Evolutionary conservation across 2,113 vertebrate species (phyloP).

Genomic region (Oophaga pumilio): DNA sequence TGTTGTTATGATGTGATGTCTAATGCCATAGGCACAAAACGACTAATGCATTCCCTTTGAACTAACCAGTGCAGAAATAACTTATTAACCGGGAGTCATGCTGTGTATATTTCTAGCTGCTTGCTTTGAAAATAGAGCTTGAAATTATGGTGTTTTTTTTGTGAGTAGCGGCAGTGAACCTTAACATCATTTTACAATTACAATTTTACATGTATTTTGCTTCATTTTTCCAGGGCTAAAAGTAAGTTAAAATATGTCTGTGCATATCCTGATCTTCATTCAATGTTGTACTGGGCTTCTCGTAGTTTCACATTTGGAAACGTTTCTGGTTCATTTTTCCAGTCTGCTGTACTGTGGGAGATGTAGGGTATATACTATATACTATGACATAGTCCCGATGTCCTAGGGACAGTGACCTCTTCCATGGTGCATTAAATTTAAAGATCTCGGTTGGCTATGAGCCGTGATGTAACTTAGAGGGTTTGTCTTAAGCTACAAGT

Average conservation of each 20-base stretch:
- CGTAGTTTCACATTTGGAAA: no score
- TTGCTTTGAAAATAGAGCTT: constrained; percentile 23
- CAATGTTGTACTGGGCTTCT: not conserved
- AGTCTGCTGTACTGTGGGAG: not conserved
- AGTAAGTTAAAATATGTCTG: not conserved
- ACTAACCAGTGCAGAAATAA: constrained; percentile 41
- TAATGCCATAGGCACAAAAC: not conserved
- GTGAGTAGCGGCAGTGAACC: not conserved
- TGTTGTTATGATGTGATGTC: constrained; percentile 11
- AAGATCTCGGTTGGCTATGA: no score
- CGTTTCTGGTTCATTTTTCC: not conserved
- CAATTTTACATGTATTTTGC: not conserved
- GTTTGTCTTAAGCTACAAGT: no score
- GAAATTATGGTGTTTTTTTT: not conserved
- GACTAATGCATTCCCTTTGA: constrained; percentile 42
- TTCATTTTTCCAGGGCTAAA: not conserved
- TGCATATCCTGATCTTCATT: not conserved
- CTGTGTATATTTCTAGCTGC: not conserved
- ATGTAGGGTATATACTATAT: not conserved
- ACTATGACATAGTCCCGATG: not conserved
- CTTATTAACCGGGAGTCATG: constrained; percentile 7
- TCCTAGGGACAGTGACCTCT: not conserved
- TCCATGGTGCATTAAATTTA: not conserved
- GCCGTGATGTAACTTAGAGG: no score
- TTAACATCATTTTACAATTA: not conserved